phyloP scores from a whole-genome alignment of 1,140 invertebrate genomes.

The Habropoda laboriosa region DNA sequence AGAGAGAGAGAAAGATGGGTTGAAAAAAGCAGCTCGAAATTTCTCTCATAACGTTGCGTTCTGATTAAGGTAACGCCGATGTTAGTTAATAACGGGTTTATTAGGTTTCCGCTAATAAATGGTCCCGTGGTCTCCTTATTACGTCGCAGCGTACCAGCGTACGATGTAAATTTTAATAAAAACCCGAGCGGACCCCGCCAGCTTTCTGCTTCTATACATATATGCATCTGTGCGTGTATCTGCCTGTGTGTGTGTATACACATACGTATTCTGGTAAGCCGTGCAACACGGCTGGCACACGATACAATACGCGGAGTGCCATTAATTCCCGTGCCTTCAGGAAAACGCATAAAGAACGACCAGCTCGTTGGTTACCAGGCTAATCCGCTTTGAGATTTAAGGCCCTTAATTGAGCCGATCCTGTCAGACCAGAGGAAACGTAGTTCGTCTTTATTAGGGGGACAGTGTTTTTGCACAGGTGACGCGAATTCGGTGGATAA shows the following conservation, averaged over 20 bases:
- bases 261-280: too few species aligned
- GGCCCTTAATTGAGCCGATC: slow-evolving; percentile 37
- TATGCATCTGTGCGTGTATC: background rate
- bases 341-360: slow-evolving; percentile 28
- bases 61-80: slow-evolving; percentile 58
- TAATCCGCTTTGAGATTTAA: slow-evolving; percentile 47
- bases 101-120: slow-evolving; percentile 56
- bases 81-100: slow-evolving; percentile 63
- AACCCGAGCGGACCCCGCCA: slow-evolving; percentile 23
- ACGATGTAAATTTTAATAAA: slow-evolving; percentile 63
- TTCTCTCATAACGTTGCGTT: slow-evolving; percentile 14
- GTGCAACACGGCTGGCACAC: background rate
- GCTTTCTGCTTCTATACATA: background rate
- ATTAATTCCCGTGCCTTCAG: slow-evolving; percentile 49
- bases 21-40: background rate
- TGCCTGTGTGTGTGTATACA: background rate
- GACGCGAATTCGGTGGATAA: too few species aligned
- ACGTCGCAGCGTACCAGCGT: slow-evolving; percentile 4
- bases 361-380: slow-evolving; percentile 13
- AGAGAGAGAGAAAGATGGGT: too few species aligned
- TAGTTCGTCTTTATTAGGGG: background rate
- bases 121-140: slow-evolving; percentile 48
- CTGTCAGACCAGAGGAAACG: background rate
- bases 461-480: background rate
- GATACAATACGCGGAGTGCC: background rate